These are phyloP conservation scores for Scaptomyza cyrtandrae DNA, from an alignment of 2,888 invertebrate genomes.

Conservation along the genomic window DNA sequence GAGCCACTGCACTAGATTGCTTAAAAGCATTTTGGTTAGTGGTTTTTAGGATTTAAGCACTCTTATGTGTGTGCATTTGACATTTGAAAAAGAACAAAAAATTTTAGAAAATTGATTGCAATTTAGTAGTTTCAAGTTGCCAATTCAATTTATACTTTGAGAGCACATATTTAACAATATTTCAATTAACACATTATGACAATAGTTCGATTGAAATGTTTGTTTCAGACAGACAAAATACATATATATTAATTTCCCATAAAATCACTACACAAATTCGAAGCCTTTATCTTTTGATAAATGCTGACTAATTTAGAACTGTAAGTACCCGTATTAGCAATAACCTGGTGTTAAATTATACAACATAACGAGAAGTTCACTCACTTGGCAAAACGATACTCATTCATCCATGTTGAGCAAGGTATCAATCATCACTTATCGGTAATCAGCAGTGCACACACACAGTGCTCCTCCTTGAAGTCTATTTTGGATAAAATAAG, in stretches of 20 bases:
- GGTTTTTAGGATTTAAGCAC: constrained; percentile 17
- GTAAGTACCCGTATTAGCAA: constrained; percentile 30
- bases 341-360: constrained; percentile 38
- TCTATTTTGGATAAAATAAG: constrained; percentile 27
- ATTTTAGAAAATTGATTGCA: neutral
- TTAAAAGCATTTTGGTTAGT: constrained; percentile 24
- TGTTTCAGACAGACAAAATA: no score
- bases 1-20: constrained; percentile 37
- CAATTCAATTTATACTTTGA: neutral
- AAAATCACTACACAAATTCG: no score
- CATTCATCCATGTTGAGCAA: constrained; percentile 32
- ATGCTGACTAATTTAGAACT: constrained; percentile 19
- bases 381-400: constrained; percentile 25
- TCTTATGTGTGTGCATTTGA: neutral
- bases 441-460: constrained; percentile 24
- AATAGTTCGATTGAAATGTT: no score
- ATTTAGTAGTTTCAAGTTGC: neutral
- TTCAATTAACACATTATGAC: neutral
- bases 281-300: neutral
- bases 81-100: neutral
- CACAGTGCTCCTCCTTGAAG: constrained; percentile 5
- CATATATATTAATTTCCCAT: no score
- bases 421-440: constrained; percentile 55
- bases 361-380: constrained; percentile 30
- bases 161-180: neutral